Base-by-base conservation (phyloP, 1,140 invertebrate species). In the Asbolus verrucosus region DNA sequence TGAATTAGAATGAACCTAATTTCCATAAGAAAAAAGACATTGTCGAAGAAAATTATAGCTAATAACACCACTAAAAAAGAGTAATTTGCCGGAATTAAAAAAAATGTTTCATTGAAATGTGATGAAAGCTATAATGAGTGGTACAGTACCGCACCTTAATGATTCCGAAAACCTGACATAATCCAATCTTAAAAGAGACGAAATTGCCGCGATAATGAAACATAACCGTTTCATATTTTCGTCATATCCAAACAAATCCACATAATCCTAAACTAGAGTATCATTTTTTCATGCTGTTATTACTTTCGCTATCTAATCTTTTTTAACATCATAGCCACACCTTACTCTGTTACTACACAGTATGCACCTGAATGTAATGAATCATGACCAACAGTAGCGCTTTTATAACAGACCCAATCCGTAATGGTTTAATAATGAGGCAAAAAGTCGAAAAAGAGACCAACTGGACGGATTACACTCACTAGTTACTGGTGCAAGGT, bases 261-360 rank as follows among this genome's bases (percentile, higher is more conserved):
- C 46, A 54, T 1, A 54, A 54, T 50, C 46, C 11, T n/a, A n/a
- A 36, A 36, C 33, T 54, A 54, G 46, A 54, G n/a, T 21, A 54
- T 54, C 46, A 54, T 54, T 54, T 54, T 50, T 54, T 54, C 27
- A 54, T 54, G 13, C 21, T 13, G 6, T 54, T 24, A 54, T 54
- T 54, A 54, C 46, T 54, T 54, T 54, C 46, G 46, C 46, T 54
- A 54, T 54, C 46, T 54, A 54, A 54, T 54, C 46, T 54, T 27
- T 54, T 54, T 16, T 54, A 54, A 54, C 46, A 54, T 54, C 46
- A 27, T 54, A 14, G 46, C 46, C 46, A 54, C 46, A 54, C 46
- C 46, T 54, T 54, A 24, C 21, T 54, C 2, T 13, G 9, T 54
- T 54, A 46, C 39, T 41, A 8, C 39, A 41, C 14, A 11, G 39